phyloP scores from a whole-genome alignment of 2,113 vertebrate species.

The Irena cyanogastra region DNA sequence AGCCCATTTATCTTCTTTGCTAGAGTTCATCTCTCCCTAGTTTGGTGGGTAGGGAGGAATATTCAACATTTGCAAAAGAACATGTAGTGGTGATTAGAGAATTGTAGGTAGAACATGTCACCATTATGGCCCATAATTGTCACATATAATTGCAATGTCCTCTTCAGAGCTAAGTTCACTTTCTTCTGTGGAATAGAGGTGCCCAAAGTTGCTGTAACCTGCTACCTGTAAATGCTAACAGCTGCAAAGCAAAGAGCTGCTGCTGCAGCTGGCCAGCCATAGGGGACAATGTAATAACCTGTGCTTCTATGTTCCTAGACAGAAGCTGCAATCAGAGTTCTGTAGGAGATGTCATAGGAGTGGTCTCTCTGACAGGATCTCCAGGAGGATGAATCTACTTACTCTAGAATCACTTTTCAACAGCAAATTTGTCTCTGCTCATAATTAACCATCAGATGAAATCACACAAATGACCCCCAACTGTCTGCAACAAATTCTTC shows the following conservation, averaged over 20 bases:
- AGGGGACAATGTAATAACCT: neutral
- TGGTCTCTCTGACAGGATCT: neutral
- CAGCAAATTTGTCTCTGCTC: neutral
- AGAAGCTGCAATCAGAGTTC: neutral
- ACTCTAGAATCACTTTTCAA: neutral
- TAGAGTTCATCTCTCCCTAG: neutral
- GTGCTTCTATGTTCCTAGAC: neutral
- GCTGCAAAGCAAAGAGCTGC: neutral
- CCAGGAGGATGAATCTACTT: neutral
- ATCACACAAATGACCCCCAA: neutral
- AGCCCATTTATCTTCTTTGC: neutral
- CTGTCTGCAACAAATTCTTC: neutral
- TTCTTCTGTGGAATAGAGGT: neutral
- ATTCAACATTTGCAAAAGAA: neutral
- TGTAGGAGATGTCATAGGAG: neutral
- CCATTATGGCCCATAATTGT: neutral
- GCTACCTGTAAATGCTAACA: neutral
- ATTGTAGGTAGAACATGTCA: rapidly evolving
- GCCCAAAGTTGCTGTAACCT: neutral
- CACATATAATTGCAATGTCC: neutral
- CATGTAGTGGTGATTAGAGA: neutral
- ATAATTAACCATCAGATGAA: neutral
- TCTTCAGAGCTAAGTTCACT: neutral
- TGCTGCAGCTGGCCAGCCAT: neutral
- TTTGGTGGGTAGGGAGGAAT: neutral